A percentile compares a stretch with the other conserved stretches of the same genome.
These are phyloP conservation scores for Epizoanthus scotinus DNA, from an alignment of 92 coral and sea anemone species.

Conservation along the genomic window DNA sequence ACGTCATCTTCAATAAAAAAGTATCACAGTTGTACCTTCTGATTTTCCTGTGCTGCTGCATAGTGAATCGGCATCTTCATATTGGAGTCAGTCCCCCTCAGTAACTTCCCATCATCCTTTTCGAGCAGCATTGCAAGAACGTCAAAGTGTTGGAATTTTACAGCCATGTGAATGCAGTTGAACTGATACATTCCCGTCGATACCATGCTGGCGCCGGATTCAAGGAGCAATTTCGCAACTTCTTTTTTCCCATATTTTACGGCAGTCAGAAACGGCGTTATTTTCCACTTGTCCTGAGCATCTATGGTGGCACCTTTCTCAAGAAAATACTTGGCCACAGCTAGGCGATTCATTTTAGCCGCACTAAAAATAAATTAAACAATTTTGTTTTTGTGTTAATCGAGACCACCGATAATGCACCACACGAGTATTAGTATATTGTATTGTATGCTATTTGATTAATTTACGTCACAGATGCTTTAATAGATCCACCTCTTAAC, in stretches of 20 bases:
- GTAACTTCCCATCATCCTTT: constrained; percentile 58
- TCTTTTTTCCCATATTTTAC: constrained; percentile 54
- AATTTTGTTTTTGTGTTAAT: no score
- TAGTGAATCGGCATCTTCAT: constrained; percentile 62
- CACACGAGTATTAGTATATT: no score
- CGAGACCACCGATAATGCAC: no score
- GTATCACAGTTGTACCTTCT: constrained; percentile 42
- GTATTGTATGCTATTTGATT: no score
- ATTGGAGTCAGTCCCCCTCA: constrained; percentile 44
- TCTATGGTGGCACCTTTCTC: constrained; percentile 66
- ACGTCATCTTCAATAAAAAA: no score
- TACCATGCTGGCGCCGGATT: constrained; percentile 69
- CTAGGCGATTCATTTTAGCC: constrained; percentile 50
- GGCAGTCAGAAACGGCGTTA: constrained; percentile 70
- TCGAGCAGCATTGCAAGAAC: constrained; percentile 58
- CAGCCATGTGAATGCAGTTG: constrained; percentile 73
- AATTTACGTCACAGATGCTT: no score
- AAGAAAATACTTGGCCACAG: constrained; percentile 55
- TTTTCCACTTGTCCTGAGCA: constrained; percentile 48
- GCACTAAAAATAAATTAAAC: constrained; percentile 67
- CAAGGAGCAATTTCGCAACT: constrained; percentile 57
- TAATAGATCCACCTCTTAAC: no score
- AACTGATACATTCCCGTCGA: constrained; percentile 40
- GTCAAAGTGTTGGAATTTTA: constrained; percentile 15
- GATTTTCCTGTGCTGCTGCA: constrained; percentile 66